Evolutionary conservation across 2,888 invertebrate genomes (phyloP).

Genomic region (Parthenolecanium corni): DNA sequence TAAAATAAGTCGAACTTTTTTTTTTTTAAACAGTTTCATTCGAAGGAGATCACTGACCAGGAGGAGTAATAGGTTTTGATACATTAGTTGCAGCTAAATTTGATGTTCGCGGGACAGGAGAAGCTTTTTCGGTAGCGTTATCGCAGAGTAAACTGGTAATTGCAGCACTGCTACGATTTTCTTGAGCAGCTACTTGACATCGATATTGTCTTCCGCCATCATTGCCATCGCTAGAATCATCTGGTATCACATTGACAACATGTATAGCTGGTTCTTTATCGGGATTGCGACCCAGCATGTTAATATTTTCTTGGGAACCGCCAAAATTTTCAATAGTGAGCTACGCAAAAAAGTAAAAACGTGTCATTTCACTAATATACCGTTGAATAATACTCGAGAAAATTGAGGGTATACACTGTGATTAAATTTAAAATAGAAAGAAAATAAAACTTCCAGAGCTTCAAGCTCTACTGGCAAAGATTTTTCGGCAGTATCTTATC

Average conservation of each 20-base stretch:
- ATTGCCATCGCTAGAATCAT: not conserved
- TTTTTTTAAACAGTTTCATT: not conserved
- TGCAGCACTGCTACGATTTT: constrained; percentile 29
- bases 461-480: too few relatives aligned
- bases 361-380: too few relatives aligned
- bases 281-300: constrained; percentile 70
- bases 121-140: constrained; percentile 3
- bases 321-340: constrained; percentile 87
- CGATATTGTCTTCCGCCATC: constrained; percentile 6
- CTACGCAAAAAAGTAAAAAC: constrained; percentile 38
- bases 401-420: not conserved
- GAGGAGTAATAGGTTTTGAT: not conserved
- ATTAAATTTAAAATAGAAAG: not conserved
- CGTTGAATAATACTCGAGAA: not conserved
- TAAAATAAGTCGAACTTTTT: not conserved
- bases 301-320: constrained; percentile 78
- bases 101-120: not conserved
- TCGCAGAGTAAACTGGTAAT: constrained; percentile 16
- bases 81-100: too few relatives aligned
- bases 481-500: too few relatives aligned
- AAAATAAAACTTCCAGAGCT: too few relatives aligned
- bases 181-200: constrained; percentile 26
- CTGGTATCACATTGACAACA: constrained; percentile 41
- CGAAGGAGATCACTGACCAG: not conserved
- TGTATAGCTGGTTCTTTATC: constrained; percentile 57